phyloP scores from a whole-genome alignment of 2,888 invertebrate genomes.

The Dorcus hopei region DNA sequence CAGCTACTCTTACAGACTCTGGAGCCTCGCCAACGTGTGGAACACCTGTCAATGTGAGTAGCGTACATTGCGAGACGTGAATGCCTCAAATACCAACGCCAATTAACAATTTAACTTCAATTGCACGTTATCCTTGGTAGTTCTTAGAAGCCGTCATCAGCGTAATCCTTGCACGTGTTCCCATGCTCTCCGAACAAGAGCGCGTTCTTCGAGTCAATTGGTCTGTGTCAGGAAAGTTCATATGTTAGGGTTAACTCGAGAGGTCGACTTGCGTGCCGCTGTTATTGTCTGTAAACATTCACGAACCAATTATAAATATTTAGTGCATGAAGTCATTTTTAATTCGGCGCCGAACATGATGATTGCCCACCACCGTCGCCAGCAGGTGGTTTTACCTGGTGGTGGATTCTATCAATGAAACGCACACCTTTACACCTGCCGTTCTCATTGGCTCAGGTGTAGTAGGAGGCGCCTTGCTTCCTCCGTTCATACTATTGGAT shows the following conservation, averaged over 20 bases:
- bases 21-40: constrained; percentile 75
- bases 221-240: constrained; percentile 34
- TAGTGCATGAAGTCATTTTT: constrained; percentile 25
- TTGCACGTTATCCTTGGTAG: neutral
- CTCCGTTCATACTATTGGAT: constrained; percentile 14
- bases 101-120: too few relatives aligned
- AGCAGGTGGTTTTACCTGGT: constrained; percentile 27
- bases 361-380: constrained; percentile 4
- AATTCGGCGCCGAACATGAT: constrained; percentile 13
- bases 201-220: constrained; percentile 34
- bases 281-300: constrained; percentile 33
- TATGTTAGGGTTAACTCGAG: constrained; percentile 34
- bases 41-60: constrained; percentile 74
- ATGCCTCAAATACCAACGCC: too few relatives aligned
- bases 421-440: constrained; percentile 16
- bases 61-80: constrained; percentile 17
- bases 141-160: constrained; percentile 8
- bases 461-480: constrained; percentile 26
- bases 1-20: constrained; percentile 73
- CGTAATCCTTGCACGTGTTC: constrained; percentile 27
- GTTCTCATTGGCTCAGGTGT: constrained; percentile 31
- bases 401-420: constrained; percentile 5
- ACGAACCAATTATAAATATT: constrained; percentile 26
- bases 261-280: constrained; percentile 32
- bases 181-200: constrained; percentile 29